These are phyloP conservation scores for Phorcus lineatus DNA, from an alignment of 2,888 invertebrate genomes.

Conservation along the genomic window DNA sequence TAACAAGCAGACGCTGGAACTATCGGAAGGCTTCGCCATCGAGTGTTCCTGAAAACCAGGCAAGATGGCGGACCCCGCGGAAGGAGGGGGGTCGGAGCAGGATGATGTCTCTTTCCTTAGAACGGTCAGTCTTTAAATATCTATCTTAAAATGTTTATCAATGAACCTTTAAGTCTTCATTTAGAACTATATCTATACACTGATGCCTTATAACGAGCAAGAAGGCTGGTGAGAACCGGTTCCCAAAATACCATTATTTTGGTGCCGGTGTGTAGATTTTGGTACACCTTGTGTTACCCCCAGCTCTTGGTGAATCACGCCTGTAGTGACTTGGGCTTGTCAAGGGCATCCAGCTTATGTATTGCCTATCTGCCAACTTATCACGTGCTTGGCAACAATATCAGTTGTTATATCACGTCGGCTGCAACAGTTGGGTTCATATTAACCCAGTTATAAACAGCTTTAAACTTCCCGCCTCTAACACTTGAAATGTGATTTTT, in stretches of 20 bases:
- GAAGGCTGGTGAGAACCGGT: background rate
- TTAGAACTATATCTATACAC: background rate
- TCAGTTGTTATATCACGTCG: too few species aligned
- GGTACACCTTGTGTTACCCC: background rate
- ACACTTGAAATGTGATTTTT: background rate
- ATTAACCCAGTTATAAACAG: too few species aligned
- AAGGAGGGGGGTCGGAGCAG: slow-evolving; percentile 93
- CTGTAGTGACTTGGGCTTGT: background rate
- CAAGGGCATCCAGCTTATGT: background rate
- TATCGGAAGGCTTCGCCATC: background rate
- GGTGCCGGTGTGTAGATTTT: background rate
- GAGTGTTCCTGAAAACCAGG: slow-evolving; percentile 13
- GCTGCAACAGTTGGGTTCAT: too few species aligned
- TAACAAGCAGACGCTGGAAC: slow-evolving; percentile 26
- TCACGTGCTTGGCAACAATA: too few species aligned
- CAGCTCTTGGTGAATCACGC: background rate
- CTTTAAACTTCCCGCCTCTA: background rate
- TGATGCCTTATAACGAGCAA: background rate
- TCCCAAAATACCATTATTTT: too few species aligned
- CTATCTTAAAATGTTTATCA: background rate
- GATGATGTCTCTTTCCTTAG: slow-evolving; percentile 99
- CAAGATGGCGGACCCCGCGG: slow-evolving; percentile 75
- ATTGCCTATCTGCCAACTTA: too few species aligned
- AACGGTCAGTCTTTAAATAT: slow-evolving; percentile 86
- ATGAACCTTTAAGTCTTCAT: background rate